These are phyloP conservation scores for Proteles cristata DNA, from an alignment of 2,113 vertebrate species.

Conservation along the genomic window DNA sequence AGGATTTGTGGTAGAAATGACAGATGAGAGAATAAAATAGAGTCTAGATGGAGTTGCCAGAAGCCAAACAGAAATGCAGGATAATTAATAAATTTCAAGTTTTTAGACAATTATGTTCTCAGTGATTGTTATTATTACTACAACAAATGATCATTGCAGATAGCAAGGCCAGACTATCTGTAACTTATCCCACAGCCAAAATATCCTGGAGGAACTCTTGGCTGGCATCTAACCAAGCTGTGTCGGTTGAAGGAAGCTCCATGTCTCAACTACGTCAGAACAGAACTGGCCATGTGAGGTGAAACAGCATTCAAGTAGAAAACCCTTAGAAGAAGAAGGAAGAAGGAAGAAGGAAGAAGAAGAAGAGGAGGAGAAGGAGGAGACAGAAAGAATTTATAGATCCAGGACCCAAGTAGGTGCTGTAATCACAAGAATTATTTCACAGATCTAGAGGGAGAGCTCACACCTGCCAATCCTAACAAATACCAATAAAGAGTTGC, in stretches of 20 bases:
- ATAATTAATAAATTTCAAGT: conserved; percentile 35
- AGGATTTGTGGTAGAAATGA: conserved; percentile 5
- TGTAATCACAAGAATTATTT: conserved; percentile 50
- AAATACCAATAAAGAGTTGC: neutral
- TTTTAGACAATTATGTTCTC: conserved; percentile 49
- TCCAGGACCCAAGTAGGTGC: conserved; percentile 22
- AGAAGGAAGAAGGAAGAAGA: neutral
- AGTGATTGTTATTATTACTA: conserved; percentile 16
- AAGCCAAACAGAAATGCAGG: neutral
- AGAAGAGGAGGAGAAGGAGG: neutral
- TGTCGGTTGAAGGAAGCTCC: neutral
- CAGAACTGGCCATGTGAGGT: neutral
- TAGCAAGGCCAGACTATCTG: conserved; percentile 10
- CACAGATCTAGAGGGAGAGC: neutral
- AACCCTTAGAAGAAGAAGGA: neutral
- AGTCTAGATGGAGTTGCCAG: neutral
- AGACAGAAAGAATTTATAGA: conserved; percentile 11
- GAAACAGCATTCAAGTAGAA: conserved; percentile 52
- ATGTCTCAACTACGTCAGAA: conserved; percentile 8
- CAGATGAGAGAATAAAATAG: neutral
- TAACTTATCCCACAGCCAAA: conserved; percentile 21
- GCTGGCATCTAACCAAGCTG: conserved; percentile 9
- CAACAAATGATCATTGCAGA: neutral
- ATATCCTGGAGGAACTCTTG: conserved; percentile 7
- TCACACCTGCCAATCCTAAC: neutral